phyloP scores from a whole-genome alignment of 2,113 vertebrate genomes.

The Trematocara variabile region DNA sequence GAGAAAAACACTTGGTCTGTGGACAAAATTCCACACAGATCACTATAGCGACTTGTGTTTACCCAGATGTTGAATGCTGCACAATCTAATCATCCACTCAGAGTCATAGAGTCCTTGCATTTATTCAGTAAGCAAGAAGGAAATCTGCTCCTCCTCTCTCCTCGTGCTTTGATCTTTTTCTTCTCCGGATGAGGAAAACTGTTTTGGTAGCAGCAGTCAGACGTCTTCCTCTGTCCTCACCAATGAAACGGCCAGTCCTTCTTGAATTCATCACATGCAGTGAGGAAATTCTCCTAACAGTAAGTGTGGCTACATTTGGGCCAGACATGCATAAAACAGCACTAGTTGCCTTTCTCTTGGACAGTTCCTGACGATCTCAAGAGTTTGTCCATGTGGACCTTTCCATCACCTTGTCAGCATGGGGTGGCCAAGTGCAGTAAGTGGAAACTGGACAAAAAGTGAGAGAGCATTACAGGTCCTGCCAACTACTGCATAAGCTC shows the following conservation, averaged over 20 bases:
- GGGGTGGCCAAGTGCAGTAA: conserved; percentile 14
- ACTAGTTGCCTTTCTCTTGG: conserved; percentile 24
- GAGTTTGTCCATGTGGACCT: conserved; percentile 9
- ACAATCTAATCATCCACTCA: conserved; percentile 47
- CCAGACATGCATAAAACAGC: conserved; percentile 6
- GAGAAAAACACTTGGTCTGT: background rate
- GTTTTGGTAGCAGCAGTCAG: conserved; percentile 31
- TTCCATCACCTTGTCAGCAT: conserved; percentile 21
- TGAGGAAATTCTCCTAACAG: conserved; percentile 50
- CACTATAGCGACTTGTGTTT: conserved; percentile 29
- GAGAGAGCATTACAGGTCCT: background rate
- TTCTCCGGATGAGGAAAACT: conserved; percentile 3
- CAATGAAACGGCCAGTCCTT: background rate
- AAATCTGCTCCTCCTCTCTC: background rate
- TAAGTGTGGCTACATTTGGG: conserved; percentile 50
- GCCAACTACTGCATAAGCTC: background rate
- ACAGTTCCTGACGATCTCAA: conserved; percentile 35
- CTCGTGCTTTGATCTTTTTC: conserved; percentile 25
- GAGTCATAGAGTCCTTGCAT: conserved; percentile 29
- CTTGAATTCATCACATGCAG: conserved; percentile 33
- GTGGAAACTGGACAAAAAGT: conserved; percentile 10
- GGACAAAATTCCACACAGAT: conserved; percentile 5
- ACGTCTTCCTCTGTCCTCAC: background rate
- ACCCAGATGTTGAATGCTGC: conserved; percentile 26
- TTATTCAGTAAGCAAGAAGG: background rate